Percentiles rank a stretch among this genome's conserved stretches.
phyloP scores from a whole-genome alignment of 1,140 invertebrate species.

The Monochamus saltuarius region DNA sequence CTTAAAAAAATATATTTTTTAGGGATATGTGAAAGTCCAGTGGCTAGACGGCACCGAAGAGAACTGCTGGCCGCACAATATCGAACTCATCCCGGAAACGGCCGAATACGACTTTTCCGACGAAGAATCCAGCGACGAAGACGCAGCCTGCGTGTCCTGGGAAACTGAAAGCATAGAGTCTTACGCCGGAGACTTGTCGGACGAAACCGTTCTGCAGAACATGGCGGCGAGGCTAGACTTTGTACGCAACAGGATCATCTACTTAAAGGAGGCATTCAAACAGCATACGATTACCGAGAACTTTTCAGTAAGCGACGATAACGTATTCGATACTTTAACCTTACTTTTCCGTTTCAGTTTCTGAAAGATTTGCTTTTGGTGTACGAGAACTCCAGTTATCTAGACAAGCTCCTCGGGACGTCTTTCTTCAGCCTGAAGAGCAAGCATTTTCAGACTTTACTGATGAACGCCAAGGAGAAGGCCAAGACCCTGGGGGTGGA shows the following conservation, averaged over 20 bases:
- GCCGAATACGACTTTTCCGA: conserved; percentile 65
- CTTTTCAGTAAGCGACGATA: conserved; percentile 40
- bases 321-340: background rate
- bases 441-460: conserved; percentile 46
- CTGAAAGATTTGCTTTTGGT: conserved; percentile 78
- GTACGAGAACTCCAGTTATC: conserved; percentile 82
- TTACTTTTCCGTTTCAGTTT: conserved; percentile 52
- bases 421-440: conserved; percentile 67
- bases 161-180: conserved; percentile 75
- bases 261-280: conserved; percentile 45
- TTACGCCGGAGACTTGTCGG: conserved; percentile 45
- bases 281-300: conserved; percentile 40
- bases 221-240: conserved; percentile 49
- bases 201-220: conserved; percentile 46
- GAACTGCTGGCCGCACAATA: conserved; percentile 83
- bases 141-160: conserved; percentile 63
- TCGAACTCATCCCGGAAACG: conserved; percentile 44
- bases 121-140: conserved; percentile 57
- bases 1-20: conserved; percentile 15
- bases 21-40: conserved; percentile 71
- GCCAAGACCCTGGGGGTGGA: conserved; percentile 45
- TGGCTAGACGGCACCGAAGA: conserved; percentile 85
- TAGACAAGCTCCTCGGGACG: conserved; percentile 82
- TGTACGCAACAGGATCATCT: conserved; percentile 44
- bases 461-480: conserved; percentile 45